A percentile compares a stretch with the other conserved stretches of the same genome.
Evolutionary conservation across 2,797 vertebrate genomes (phyloP).

Genomic region (Botia almorhae): DNA sequence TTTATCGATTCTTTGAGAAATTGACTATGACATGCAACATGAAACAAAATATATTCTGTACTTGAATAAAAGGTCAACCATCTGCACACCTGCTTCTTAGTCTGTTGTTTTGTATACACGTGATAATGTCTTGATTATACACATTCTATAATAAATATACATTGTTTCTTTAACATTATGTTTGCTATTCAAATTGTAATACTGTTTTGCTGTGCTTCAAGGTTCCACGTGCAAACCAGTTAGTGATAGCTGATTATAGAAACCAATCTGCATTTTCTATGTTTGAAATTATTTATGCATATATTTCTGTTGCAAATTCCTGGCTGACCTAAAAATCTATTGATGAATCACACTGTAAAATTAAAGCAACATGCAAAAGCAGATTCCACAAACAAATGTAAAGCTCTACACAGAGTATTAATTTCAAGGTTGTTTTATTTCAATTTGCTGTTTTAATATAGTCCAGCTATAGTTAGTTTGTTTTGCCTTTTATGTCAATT

Average conservation of each 20-base stretch:
- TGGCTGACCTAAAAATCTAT: neutral
- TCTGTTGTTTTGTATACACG: conserved; percentile 6
- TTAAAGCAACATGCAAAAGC: neutral
- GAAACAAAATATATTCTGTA: conserved; percentile 60
- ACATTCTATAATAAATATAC: neutral
- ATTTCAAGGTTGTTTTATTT: neutral
- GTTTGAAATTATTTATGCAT: neutral
- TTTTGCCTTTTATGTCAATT: neutral
- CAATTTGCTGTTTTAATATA: neutral
- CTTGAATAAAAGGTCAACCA: conserved; percentile 62
- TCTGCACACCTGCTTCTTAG: conserved; percentile 41
- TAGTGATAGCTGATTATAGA: neutral
- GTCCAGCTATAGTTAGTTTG: neutral
- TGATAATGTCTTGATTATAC: neutral
- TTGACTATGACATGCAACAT: conserved; percentile 59
- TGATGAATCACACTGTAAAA: neutral
- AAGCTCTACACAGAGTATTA: too few relatives aligned
- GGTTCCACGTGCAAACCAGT: neutral
- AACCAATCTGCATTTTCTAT: neutral
- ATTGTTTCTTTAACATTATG: neutral
- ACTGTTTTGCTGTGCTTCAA: neutral
- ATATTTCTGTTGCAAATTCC: neutral
- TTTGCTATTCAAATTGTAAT: neutral
- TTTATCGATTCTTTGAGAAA: conserved; percentile 51
- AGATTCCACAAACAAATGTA: neutral